Conservation (phyloP, 2,113 vertebrate genomes). For the Lathamus discolor region DNA sequence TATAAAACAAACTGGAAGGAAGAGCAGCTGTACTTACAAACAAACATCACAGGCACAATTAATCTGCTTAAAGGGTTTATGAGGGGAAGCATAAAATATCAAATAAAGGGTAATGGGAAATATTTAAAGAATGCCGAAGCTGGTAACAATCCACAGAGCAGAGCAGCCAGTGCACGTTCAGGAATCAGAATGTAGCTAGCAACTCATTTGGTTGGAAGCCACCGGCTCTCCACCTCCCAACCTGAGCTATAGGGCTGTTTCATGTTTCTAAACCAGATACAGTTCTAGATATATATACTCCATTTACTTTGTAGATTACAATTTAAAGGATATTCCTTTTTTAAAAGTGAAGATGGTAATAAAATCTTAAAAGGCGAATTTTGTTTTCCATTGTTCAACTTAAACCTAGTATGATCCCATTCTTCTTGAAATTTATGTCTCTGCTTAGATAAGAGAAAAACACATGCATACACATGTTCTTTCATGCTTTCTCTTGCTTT, state of each 20-base stretch:
- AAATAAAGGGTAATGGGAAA: conserved; percentile 85
- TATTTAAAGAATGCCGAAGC: conserved; percentile 78
- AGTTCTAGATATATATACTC: conserved; percentile 56
- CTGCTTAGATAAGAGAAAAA: conserved; percentile 30
- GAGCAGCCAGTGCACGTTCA: conserved; percentile 65
- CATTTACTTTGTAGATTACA: conserved; percentile 60
- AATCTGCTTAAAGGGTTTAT: conserved; percentile 82
- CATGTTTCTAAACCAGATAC: conserved; percentile 64
- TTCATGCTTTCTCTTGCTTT: neutral
- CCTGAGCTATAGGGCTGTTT: conserved; percentile 72
- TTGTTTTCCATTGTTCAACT: conserved; percentile 44
- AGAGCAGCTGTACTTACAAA: conserved; percentile 83
- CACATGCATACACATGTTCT: neutral
- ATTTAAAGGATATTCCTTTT: conserved; percentile 66
- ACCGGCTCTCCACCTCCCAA: conserved; percentile 68
- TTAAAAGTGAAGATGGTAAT: conserved; percentile 55
- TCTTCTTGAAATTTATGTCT: conserved; percentile 46
- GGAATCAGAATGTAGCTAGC: conserved; percentile 68
- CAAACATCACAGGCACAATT: conserved; percentile 81
- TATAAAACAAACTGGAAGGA: conserved; percentile 77
- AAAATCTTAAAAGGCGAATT: conserved; percentile 60
- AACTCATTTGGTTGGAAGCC: conserved; percentile 71
- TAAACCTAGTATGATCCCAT: conserved; percentile 24
- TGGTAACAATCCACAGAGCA: conserved; percentile 69
- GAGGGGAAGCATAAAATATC: conserved; percentile 87